phyloP scores from a whole-genome alignment of 1,140 invertebrate species.

The Artemia franciscana region DNA sequence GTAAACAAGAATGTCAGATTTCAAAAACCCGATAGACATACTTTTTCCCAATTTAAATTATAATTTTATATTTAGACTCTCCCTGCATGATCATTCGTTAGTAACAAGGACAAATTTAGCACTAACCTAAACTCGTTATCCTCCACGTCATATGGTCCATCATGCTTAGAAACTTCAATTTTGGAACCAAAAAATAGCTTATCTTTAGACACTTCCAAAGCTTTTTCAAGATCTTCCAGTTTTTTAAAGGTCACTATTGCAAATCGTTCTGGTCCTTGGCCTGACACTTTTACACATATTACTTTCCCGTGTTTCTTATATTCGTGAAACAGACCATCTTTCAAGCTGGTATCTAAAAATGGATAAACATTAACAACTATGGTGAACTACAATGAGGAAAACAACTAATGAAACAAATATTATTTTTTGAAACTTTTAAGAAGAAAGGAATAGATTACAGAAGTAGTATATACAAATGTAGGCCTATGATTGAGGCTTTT shows the following conservation, averaged over 20 bases:
- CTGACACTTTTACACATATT: slow-evolving; percentile 71
- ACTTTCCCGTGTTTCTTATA: slow-evolving; percentile 97
- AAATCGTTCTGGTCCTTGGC: slow-evolving; percentile 52
- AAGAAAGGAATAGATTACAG: slow-evolving; percentile 2
- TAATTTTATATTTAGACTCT: no score
- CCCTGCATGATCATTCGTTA: no score
- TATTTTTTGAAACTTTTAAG: slow-evolving; percentile 7
- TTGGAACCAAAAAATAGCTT: slow-evolving; percentile 89
- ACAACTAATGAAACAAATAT: slow-evolving; percentile 6
- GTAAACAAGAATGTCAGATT: no score
- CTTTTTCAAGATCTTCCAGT: slow-evolving; percentile 84
- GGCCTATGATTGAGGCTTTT: no score
- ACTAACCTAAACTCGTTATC: slow-evolving; percentile 49
- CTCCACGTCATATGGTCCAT: slow-evolving; percentile 50
- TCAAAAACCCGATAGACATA: no score
- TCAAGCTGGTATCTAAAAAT: slow-evolving; percentile 61
- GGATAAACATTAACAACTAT: slow-evolving; percentile 3
- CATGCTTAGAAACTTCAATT: slow-evolving; percentile 69
- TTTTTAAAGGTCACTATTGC: slow-evolving; percentile 87
- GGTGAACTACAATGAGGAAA: slow-evolving; percentile 7
- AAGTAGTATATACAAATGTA: no score
- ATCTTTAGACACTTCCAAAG: slow-evolving; percentile 77
- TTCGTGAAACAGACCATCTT: slow-evolving; percentile 91
- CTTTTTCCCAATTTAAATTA: no score
- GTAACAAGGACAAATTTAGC: no score